Evolutionary conservation across 2,113 vertebrate species (phyloP).

Genomic region (Lepus europaeus): DNA sequence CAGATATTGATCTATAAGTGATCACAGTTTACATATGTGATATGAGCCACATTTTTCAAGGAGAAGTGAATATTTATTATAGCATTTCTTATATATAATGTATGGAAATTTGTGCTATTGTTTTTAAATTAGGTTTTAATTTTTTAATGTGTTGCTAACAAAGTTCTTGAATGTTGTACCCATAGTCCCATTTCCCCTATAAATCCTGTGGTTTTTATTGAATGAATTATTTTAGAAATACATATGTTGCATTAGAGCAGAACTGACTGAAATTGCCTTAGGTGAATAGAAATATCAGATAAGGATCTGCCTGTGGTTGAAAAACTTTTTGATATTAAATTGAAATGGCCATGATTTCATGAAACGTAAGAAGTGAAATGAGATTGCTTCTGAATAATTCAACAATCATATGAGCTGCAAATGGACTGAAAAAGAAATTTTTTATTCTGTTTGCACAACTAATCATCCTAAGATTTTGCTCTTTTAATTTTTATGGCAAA

Average conservation of each 20-base stretch:
- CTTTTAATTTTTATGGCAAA: not conserved
- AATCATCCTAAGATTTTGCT: not conserved
- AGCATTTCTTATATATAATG: not conserved
- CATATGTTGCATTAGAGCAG: not conserved
- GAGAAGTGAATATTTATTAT: not conserved
- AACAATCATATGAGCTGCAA: not conserved
- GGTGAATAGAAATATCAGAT: not conserved
- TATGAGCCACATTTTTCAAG: not conserved
- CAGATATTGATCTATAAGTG: not conserved
- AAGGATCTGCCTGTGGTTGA: not conserved
- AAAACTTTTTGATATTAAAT: constrained; percentile 24
- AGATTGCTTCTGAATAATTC: not conserved
- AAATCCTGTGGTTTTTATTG: not conserved
- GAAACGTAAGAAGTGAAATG: not conserved
- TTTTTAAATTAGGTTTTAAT: not conserved
- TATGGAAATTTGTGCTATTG: not conserved
- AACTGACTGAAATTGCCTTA: not conserved
- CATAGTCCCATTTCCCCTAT: not conserved
- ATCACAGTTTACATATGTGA: not conserved
- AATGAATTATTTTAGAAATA: constrained; percentile 1
- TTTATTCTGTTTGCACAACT: not conserved
- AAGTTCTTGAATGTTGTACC: not conserved
- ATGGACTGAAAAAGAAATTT: not conserved
- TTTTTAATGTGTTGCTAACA: not conserved
- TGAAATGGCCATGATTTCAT: not conserved